Percentiles rank a stretch among this genome's conserved stretches.
Evolutionary conservation across 2,888 invertebrate genomes (phyloP).

Genomic region (Agonum fuliginosum): DNA sequence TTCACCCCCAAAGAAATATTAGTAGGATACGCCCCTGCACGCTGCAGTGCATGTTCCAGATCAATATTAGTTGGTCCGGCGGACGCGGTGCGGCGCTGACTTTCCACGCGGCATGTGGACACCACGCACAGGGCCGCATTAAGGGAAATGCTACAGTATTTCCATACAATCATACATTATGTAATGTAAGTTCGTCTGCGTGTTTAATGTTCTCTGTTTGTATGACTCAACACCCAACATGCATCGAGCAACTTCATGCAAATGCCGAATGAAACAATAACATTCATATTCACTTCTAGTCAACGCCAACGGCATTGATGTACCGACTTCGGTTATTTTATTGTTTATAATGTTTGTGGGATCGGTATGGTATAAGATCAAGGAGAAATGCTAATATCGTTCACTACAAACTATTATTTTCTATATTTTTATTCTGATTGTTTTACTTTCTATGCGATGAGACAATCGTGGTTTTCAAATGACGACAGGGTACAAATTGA

Average conservation of each 20-base stretch:
- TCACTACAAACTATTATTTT: background rate
- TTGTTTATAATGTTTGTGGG: slow-evolving; percentile 8
- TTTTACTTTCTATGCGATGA: too few species aligned
- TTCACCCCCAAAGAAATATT: background rate
- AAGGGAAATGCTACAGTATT: slow-evolving; percentile 12
- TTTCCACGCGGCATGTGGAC: slow-evolving; percentile 58
- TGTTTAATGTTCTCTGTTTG: background rate
- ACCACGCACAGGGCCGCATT: slow-evolving; percentile 41
- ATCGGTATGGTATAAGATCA: slow-evolving; percentile 39
- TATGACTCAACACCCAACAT: slow-evolving; percentile 40
- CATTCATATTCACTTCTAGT: slow-evolving; percentile 9
- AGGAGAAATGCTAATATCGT: slow-evolving; percentile 4
- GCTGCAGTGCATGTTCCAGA: slow-evolving; percentile 47
- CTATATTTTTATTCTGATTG: too few species aligned
- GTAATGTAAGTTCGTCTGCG: slow-evolving; percentile 33
- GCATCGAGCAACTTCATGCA: slow-evolving; percentile 22
- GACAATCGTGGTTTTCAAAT: too few species aligned
- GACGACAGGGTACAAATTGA: too few species aligned
- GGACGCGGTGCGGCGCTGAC: slow-evolving; percentile 52
- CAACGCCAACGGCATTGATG: slow-evolving; percentile 3
- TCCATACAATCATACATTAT: slow-evolving; percentile 51
- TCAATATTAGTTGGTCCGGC: slow-evolving; percentile 54
- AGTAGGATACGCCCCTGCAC: slow-evolving; percentile 2
- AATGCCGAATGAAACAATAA: slow-evolving; percentile 37
- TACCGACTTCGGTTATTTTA: background rate